Conservation (phyloP, 2,888 invertebrate genomes). For the Glaucopsyche alexis region DNA sequence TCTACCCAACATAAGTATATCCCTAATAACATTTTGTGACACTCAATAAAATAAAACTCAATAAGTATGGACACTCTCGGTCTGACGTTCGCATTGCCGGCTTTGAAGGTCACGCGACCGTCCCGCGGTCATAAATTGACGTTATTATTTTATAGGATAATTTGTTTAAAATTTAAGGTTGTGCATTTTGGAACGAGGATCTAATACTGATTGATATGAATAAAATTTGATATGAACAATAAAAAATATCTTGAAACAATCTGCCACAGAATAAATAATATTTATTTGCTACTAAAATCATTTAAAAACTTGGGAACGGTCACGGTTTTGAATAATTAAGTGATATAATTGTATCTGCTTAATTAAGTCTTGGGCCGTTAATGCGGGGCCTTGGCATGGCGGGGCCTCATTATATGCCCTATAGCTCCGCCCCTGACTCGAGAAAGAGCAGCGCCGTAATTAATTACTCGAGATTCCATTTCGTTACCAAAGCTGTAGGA, state of each 20-base stretch:
- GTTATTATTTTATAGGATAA: too few relatives aligned
- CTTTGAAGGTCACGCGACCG: too few relatives aligned
- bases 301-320: neutral
- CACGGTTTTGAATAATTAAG: conserved; percentile 18
- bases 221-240: too few relatives aligned
- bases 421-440: conserved; percentile 9
- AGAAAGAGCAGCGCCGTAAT: conserved; percentile 14
- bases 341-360: conserved; percentile 26
- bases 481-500: neutral
- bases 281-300: neutral
- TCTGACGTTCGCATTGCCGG: too few relatives aligned
- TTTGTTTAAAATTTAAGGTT: too few relatives aligned
- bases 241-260: neutral
- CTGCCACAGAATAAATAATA: neutral
- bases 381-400: conserved; percentile 6
- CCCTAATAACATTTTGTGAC: too few relatives aligned
- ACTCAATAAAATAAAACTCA: too few relatives aligned
- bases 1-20: too few relatives aligned
- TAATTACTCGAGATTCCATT: conserved; percentile 11
- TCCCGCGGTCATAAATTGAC: too few relatives aligned
- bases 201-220: too few relatives aligned
- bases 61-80: too few relatives aligned
- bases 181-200: too few relatives aligned
- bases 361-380: conserved; percentile 6
- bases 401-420: conserved; percentile 20